Percentiles rank a stretch among this genome's conserved stretches.
These are phyloP conservation scores for Pterobdella sp. DNA, from an alignment of 2,888 invertebrate species.

Conservation along the genomic window DNA sequence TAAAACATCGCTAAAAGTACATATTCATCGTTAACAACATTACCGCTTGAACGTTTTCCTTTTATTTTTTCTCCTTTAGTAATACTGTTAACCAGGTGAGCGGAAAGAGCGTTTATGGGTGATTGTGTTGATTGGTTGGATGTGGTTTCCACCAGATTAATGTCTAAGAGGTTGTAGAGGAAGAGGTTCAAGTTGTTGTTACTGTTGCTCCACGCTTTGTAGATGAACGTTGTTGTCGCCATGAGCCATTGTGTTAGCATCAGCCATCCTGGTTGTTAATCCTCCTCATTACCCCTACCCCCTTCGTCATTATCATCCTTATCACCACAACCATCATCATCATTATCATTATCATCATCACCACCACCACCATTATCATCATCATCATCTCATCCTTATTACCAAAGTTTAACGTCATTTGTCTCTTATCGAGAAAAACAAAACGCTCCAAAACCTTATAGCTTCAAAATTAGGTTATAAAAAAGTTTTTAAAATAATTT, in stretches of 20 bases:
- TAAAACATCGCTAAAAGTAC: too few relatives aligned
- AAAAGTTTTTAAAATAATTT: too few relatives aligned
- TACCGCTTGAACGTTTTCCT: too few relatives aligned
- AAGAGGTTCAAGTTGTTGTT: not conserved
- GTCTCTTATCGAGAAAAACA: not conserved
- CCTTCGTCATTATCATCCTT: too few relatives aligned
- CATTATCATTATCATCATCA: not conserved
- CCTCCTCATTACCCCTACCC: too few relatives aligned
- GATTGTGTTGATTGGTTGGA: too few relatives aligned
- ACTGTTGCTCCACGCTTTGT: constrained; percentile 2
- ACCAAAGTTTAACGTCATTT: not conserved
- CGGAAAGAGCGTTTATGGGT: not conserved
- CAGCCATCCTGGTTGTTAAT: constrained; percentile 2
- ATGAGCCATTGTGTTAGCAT: not conserved
- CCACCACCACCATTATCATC: not conserved
- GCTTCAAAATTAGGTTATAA: not conserved
- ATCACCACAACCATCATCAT: too few relatives aligned
- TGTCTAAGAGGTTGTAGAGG: constrained; percentile 3
- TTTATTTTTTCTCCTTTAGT: too few relatives aligned
- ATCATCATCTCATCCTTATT: not conserved
- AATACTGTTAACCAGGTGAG: too few relatives aligned
- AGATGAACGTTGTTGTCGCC: not conserved
- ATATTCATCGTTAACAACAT: too few relatives aligned
- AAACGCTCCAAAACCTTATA: not conserved
- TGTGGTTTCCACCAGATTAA: not conserved